Conservation (phyloP, 2,113 vertebrate species). For the Ranitomeya imitator region DNA sequence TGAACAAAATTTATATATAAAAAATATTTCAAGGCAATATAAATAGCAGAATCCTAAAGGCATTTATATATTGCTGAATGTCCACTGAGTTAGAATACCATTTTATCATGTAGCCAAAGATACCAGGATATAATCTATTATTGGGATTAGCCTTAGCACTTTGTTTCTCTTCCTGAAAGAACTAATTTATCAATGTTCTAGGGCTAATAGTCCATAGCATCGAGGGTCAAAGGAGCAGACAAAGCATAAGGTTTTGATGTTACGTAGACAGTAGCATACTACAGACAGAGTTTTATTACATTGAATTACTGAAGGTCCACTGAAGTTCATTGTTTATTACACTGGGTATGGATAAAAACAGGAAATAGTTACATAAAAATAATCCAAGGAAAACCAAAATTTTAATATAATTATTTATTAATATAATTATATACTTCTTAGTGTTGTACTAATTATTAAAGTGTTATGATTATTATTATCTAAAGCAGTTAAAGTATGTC, state of each 20-base stretch:
- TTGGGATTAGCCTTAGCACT: slow-evolving; percentile 6
- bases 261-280: background rate
- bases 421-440: background rate
- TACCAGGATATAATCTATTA: background rate
- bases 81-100: background rate
- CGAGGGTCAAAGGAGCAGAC: slow-evolving; percentile 14
- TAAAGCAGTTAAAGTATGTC: background rate
- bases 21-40: background rate
- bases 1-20: background rate
- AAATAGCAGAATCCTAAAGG: background rate
- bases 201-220: slow-evolving; percentile 45
- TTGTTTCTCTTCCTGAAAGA: background rate
- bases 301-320: background rate
- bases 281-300: background rate
- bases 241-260: slow-evolving; percentile 7
- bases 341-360: background rate
- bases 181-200: slow-evolving; percentile 1
- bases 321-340: background rate
- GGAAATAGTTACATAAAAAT: background rate
- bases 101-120: background rate
- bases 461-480: background rate
- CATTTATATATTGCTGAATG: background rate
- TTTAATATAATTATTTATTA: background rate
- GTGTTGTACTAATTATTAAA: background rate
- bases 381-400: background rate